Evolutionary conservation across 2,797 vertebrate species (phyloP).

Genomic region (Arnoldichthys spilopterus): DNA sequence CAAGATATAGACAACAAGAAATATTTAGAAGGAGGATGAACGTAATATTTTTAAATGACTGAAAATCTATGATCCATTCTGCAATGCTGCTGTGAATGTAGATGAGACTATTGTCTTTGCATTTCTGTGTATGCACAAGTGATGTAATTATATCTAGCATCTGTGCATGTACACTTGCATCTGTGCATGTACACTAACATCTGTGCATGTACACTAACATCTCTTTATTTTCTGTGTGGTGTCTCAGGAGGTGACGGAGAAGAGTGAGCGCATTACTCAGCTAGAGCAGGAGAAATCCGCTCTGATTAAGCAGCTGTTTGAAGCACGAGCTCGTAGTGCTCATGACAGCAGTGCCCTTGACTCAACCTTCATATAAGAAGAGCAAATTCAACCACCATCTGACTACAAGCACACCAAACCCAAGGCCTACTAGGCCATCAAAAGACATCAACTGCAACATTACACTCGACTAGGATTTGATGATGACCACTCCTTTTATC

Average conservation of each 20-base stretch:
- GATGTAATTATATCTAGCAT: no score
- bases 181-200: no score
- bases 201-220: no score
- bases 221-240: background rate
- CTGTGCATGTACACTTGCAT: no score
- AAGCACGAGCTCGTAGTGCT: slow-evolving; percentile 82
- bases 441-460: slow-evolving; percentile 14
- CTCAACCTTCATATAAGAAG: slow-evolving; percentile 93
- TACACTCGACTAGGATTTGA: background rate
- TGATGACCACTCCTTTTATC: background rate
- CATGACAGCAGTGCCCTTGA: slow-evolving; percentile 87
- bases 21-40: no score
- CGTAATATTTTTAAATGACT: no score
- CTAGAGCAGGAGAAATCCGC: slow-evolving; percentile 95
- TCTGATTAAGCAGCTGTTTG: slow-evolving; percentile 95
- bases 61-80: no score
- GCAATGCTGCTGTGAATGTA: no score
- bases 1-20: no score
- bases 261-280: slow-evolving; percentile 91
- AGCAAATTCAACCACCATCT: slow-evolving; percentile 21
- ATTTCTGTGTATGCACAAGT: no score
- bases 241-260: slow-evolving; percentile 89
- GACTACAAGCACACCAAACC: background rate
- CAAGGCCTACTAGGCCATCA: no score
- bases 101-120: no score